Conservation (phyloP, 2,888 invertebrate species). For the Spodoptera exigua region DNA sequence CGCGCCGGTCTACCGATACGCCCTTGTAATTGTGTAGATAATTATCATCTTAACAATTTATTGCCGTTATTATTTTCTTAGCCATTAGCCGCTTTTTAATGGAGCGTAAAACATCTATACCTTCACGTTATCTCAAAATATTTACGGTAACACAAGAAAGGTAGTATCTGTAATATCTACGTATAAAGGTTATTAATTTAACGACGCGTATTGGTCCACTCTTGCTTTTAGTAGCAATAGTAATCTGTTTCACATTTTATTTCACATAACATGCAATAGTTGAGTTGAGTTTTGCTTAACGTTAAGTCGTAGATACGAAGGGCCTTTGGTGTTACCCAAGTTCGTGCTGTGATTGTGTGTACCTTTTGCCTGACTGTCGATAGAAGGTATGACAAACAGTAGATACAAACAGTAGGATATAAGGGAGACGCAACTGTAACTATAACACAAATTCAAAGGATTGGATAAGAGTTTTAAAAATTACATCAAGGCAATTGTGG, state of each 20-base stretch:
- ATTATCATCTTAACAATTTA: conserved; percentile 64
- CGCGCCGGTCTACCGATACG: conserved; percentile 53
- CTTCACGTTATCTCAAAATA: conserved; percentile 50
- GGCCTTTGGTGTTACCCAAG: no score
- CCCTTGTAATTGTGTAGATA: conserved; percentile 61
- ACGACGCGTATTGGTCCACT: conserved; percentile 11
- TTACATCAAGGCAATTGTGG: no score
- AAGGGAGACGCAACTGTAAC: no score
- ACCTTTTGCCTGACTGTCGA: no score
- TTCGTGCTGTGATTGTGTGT: no score
- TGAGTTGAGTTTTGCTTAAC: no score
- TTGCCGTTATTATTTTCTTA: conserved; percentile 58
- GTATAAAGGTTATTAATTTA: conserved; percentile 29
- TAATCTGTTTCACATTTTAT: neutral
- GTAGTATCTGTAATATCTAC: conserved; percentile 26
- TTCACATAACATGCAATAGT: neutral
- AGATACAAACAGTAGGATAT: no score
- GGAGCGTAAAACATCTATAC: conserved; percentile 55
- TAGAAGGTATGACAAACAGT: no score
- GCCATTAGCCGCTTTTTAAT: conserved; percentile 58
- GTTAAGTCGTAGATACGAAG: no score
- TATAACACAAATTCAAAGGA: no score
- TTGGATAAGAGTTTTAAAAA: no score
- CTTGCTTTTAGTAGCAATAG: neutral
- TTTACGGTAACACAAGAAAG: conserved; percentile 35